Evolutionary conservation across 2,888 invertebrate genomes (phyloP).

Genomic region (Cybosia mesomella): DNA sequence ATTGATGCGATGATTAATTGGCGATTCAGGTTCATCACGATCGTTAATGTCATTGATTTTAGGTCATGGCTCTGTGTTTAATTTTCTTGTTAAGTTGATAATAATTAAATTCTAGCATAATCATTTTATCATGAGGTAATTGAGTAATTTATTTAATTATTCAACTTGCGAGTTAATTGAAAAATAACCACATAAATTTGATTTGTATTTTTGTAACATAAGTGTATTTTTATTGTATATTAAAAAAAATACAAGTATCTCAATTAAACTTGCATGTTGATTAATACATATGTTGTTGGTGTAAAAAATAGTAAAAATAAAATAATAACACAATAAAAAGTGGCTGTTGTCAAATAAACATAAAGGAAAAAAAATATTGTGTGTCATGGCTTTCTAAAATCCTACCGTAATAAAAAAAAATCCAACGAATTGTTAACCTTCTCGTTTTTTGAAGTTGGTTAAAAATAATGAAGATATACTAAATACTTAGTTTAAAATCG

Average conservation of each 20-base stretch:
- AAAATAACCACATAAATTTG: background rate
- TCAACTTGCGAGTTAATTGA: background rate
- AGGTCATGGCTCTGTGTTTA: constrained; percentile 30
- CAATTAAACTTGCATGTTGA: background rate
- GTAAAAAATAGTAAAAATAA: background rate
- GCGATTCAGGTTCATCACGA: constrained; percentile 46
- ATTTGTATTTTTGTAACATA: background rate
- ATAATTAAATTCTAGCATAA: constrained; percentile 8
- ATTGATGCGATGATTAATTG: constrained; percentile 51
- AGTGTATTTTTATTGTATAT: background rate
- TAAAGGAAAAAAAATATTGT: background rate
- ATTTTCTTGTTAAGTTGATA: background rate
- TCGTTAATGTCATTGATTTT: constrained; percentile 29
- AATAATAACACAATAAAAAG: background rate
- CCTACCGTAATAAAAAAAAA: background rate
- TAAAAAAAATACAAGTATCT: background rate
- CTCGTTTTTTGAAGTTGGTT: too few relatives aligned
- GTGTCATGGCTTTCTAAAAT: background rate
- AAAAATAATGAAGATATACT: background rate
- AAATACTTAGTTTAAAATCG: background rate
- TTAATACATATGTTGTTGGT: background rate
- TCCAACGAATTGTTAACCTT: too few relatives aligned
- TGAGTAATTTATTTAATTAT: background rate
- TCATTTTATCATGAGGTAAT: background rate
- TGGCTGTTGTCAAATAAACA: background rate